These are phyloP conservation scores for Pseudopipra pipra DNA, from an alignment of 2,113 vertebrate genomes.

Conservation along the genomic window DNA sequence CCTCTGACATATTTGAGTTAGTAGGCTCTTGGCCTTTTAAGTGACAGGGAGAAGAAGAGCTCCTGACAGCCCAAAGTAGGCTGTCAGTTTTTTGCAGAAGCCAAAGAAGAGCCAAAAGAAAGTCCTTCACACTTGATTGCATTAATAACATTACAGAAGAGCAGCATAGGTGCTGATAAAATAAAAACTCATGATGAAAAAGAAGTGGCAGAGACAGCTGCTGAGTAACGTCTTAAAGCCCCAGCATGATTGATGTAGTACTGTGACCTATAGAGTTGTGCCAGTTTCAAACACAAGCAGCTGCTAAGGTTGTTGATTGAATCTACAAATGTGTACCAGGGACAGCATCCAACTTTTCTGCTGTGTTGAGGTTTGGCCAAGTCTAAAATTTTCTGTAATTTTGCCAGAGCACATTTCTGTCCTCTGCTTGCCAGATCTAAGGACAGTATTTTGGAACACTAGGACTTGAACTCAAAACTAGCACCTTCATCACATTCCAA, in stretches of 20 bases:
- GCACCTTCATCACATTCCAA: background rate
- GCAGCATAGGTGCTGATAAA: background rate
- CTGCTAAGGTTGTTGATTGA: conserved; percentile 33
- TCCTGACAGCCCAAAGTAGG: background rate
- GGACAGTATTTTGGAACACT: background rate
- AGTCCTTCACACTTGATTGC: background rate
- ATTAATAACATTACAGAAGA: background rate
- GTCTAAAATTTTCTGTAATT: background rate
- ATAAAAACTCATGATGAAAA: background rate
- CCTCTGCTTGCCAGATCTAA: background rate
- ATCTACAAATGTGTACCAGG: conserved; percentile 18
- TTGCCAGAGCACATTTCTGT: background rate
- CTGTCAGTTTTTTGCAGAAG: background rate
- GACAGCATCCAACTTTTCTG: background rate
- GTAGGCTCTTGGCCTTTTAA: background rate
- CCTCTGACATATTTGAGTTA: background rate
- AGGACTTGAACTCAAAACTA: background rate
- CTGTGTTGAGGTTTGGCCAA: background rate
- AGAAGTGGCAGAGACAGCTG: conserved; percentile 33
- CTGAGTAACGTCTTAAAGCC: background rate
- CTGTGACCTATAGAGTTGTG: background rate
- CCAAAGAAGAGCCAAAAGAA: background rate
- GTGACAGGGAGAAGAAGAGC: background rate
- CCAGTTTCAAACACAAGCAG: conserved; percentile 16
- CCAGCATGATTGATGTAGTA: background rate